Evolutionary conservation across 2,113 vertebrate genomes (phyloP).

Genomic region (Hemiprocne comata): DNA sequence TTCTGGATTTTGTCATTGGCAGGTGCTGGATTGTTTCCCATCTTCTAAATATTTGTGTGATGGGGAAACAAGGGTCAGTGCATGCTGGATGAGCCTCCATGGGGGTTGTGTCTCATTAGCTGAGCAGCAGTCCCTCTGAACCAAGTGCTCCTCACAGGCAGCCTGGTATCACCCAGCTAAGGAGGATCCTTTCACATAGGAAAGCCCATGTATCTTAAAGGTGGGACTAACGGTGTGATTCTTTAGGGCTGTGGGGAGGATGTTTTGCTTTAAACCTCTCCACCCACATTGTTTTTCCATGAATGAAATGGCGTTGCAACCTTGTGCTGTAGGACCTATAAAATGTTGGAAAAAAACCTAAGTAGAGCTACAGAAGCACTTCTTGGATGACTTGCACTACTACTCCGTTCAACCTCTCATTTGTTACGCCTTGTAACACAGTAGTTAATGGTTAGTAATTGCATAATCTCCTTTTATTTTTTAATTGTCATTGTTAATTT

Average conservation of each 20-base stretch:
- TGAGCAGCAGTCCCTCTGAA: background rate
- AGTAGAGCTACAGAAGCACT: background rate
- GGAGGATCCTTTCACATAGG: background rate
- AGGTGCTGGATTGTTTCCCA: background rate
- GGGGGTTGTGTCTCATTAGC: background rate
- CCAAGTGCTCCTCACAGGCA: background rate
- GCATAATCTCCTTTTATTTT: background rate
- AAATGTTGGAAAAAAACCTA: background rate
- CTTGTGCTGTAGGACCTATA: background rate
- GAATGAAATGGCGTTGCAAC: background rate
- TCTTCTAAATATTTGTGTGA: background rate
- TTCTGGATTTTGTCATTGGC: background rate
- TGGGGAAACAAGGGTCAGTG: background rate
- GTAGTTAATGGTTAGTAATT: constrained; percentile 14
- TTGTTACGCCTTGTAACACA: background rate
- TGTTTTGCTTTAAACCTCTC: background rate
- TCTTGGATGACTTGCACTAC: background rate
- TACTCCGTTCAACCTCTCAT: background rate
- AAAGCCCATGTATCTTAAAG: background rate
- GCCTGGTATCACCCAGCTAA: background rate
- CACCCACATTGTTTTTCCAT: background rate
- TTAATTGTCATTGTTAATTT: constrained; percentile 13
- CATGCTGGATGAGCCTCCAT: background rate
- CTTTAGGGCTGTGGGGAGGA: background rate
- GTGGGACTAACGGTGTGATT: background rate